Conservation (phyloP, 2,888 invertebrate species). For the Hybos culiciformis region DNA sequence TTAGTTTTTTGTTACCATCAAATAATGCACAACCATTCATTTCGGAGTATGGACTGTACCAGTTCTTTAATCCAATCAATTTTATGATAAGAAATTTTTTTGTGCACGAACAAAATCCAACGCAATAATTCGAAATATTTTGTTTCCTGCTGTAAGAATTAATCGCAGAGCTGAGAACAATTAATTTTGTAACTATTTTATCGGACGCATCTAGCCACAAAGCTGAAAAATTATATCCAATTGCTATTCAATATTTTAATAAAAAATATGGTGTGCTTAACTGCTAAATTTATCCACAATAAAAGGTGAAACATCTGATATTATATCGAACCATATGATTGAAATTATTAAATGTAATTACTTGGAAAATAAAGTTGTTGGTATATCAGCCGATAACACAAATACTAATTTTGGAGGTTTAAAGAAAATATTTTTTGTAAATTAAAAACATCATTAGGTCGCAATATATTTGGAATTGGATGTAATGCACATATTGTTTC, state of each 20-base stretch:
- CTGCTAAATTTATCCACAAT: neutral
- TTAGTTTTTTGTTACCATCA: neutral
- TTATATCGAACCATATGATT: conserved; percentile 8
- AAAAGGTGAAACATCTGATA: conserved; percentile 10
- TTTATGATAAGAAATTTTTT: conserved; percentile 6
- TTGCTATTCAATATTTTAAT: conserved; percentile 9
- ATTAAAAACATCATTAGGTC: neutral
- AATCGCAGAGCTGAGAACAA: too few relatives aligned
- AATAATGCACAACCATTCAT: conserved; percentile 7
- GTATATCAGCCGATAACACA: conserved; percentile 9
- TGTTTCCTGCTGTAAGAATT: too few relatives aligned
- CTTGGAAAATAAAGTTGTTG: conserved; percentile 9
- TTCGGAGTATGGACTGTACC: conserved; percentile 8
- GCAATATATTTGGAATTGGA: conserved; percentile 9
- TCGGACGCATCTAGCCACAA: too few relatives aligned
- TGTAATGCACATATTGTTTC: conserved; percentile 9
- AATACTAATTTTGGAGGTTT: conserved; percentile 9
- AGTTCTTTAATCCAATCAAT: neutral
- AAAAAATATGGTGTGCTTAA: conserved; percentile 6
- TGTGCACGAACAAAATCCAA: too few relatives aligned
- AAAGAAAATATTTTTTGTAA: conserved; percentile 2
- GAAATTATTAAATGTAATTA: conserved; percentile 7
- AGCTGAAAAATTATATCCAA: too few relatives aligned
- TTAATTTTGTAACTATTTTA: too few relatives aligned
- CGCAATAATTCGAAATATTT: too few relatives aligned